Evolutionary conservation across 2,888 invertebrate species (phyloP).

Genomic region (Cylindroiulus punctatus): DNA sequence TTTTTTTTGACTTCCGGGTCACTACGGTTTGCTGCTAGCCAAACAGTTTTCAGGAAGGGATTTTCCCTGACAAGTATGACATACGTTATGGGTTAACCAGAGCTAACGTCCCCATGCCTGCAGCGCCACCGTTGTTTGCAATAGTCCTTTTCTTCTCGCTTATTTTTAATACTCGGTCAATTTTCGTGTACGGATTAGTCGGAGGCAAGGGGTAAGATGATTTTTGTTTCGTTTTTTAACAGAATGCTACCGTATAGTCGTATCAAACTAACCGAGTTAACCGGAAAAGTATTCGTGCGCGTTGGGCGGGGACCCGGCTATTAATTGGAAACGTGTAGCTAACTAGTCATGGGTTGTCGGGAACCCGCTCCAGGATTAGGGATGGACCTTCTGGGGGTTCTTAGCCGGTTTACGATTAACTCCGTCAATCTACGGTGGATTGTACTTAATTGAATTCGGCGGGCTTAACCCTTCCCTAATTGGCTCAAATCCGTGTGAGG

Average conservation of each 20-base stretch:
- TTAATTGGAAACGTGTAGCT: conserved; percentile 10
- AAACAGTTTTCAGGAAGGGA: not conserved
- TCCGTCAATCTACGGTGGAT: not conserved
- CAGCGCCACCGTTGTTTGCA: not conserved
- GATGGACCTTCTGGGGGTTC: not conserved
- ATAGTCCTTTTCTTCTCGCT: not conserved
- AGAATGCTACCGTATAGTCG: not conserved
- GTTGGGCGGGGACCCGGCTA: not conserved
- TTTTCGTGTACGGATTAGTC: not conserved
- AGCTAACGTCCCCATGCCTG: not conserved
- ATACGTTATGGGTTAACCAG: not conserved
- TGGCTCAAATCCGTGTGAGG: not conserved
- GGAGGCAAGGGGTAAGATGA: not conserved
- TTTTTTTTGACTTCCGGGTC: not conserved
- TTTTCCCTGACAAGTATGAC: not conserved
- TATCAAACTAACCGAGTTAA: not conserved
- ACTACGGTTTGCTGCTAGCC: not conserved
- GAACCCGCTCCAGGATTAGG: not conserved
- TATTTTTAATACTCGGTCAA: not conserved
- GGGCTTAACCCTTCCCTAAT: not conserved
- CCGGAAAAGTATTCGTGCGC: not conserved
- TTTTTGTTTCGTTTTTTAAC: not conserved
- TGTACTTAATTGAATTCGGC: conserved; percentile 3
- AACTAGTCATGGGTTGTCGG: not conserved
- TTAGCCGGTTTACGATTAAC: not conserved